A percentile compares a stretch with the other conserved stretches of the same genome.
Conservation (phyloP, 2,797 vertebrate species). For the Poeciliopsis presidionis region DNA sequence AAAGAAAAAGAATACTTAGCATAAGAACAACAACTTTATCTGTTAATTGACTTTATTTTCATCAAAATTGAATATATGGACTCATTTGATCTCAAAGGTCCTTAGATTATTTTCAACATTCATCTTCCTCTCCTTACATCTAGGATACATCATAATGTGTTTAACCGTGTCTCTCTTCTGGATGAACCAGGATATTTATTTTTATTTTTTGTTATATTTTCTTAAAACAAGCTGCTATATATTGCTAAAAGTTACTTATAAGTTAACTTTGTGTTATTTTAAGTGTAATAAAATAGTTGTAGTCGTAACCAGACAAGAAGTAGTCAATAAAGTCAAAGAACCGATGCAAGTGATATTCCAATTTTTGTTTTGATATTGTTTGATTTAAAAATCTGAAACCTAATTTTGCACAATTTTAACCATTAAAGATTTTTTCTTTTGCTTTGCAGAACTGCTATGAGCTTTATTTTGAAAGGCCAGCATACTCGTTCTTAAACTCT, state of each 20-base stretch:
- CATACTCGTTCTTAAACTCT: background rate
- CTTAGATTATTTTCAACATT: background rate
- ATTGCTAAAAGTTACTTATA: too few species aligned
- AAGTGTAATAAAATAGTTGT: too few species aligned
- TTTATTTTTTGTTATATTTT: too few species aligned
- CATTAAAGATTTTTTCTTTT: background rate
- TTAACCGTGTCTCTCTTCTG: background rate
- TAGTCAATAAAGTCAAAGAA: too few species aligned
- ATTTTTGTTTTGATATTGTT: too few species aligned
- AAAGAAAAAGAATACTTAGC: background rate
- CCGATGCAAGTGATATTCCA: too few species aligned
- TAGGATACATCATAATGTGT: background rate
- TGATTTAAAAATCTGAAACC: background rate
- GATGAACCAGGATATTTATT: too few species aligned
- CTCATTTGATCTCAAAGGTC: background rate
- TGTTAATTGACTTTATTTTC: background rate
- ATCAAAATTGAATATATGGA: background rate
- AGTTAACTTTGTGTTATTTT: too few species aligned
- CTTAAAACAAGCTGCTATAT: too few species aligned
- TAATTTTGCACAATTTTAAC: background rate
- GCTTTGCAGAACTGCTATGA: background rate
- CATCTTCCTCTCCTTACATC: background rate
- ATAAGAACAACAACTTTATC: background rate
- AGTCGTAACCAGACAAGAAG: too few species aligned
- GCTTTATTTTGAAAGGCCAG: background rate